Evolutionary conservation across 2,888 invertebrate species (phyloP), one percentile per base, ranked within the genome.

Genomic region (Andrena marginata): DNA sequence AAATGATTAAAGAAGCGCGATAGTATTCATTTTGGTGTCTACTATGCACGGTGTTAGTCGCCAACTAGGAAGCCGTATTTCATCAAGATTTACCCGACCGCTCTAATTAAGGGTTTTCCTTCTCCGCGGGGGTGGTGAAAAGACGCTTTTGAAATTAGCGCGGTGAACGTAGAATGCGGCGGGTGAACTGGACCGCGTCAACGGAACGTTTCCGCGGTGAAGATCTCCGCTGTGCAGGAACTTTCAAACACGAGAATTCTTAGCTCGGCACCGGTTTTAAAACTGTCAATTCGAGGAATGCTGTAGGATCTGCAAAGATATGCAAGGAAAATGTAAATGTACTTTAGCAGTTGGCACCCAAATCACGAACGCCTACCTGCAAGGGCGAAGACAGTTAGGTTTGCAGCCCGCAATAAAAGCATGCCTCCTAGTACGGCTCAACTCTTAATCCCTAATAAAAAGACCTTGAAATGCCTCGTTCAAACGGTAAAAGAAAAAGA

Each of bases 151-250:
- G 81, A 89, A 89, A 87, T 88, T 86, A 79, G 73, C 85, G 63
- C 77, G 71, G 35, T 35, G 83, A 87, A 79, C 80, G 80, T 84
- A 77, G 80, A 88, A 89, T 84, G 83, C 84, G 83, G 70, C 60
- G 85, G 48, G 69, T 78, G 84, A 90, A 88, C 83, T 87, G 87
- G 90, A 91, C 88, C 89, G 89, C 85, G 72, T 88, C 87, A 84
- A 77, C 70, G 79, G 68, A 77, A 85, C 77, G 76, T 87, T 86
- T 86, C 82, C 71, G 78, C 87, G 49, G 69, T 31, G 76, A 67
- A 77, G 60, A 76, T 71, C 70, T 42, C 71, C 26, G 26, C 54
- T 60, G n/a, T 13, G 33, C n/a, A 62, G 33, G n/a, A 85, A 89
- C 89, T 89, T 89, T 89, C 89, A 78, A 89, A 85, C 81, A 68